Base-by-base conservation (phyloP, 2,797 vertebrate genomes). In the Sebastes wilsoni region DNA sequence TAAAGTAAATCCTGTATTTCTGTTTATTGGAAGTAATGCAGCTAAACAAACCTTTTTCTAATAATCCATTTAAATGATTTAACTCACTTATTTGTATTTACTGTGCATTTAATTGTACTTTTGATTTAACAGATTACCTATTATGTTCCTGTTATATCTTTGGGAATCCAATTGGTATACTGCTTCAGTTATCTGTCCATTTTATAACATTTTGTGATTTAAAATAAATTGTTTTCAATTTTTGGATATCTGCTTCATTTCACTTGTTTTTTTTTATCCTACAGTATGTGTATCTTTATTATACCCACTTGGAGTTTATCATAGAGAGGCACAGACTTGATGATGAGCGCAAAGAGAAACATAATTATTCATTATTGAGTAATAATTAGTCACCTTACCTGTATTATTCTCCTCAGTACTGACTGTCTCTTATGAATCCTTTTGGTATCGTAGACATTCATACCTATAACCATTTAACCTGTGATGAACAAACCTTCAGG, bases 161-260 rank as follows among this genome's bases (percentile, higher is more conserved):
- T 30, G 81, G 77, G 68, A 52, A 59, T 61, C 72, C 68, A 59
- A 71, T 74, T 81, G 65, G 55, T 85, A 68, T 77, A 86, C 73
- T 79, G 80, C 81, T 88, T 93, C 80, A 77, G 77, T 89, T 89
- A 70, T 88, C 76, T 89, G 80, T 90, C 82, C 87, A 91, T 91
- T 93, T 93, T 94, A 89, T 94, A 93, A 94, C 81, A 79, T 85
- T 94, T 94, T 94, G 91, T 92, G 91, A 91, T 90, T 92, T 92
- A 81, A 93, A 94, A 94, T 93, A 94, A 94, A 92, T 87, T 69
- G 83, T 93, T 93, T 91, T 89, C 65, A 79, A 85, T 74, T 93
- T 94, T 94, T 92, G 72, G 75, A 85, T 30, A 87, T 75, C 46
- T 36, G 62, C 56, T 67, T 85, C 2, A 6, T 69, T 58, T 46